Evolutionary conservation across 2,797 vertebrate species (phyloP), one percentile per base, ranked within the genome.

Genomic region (Clarias platycephalus): DNA sequence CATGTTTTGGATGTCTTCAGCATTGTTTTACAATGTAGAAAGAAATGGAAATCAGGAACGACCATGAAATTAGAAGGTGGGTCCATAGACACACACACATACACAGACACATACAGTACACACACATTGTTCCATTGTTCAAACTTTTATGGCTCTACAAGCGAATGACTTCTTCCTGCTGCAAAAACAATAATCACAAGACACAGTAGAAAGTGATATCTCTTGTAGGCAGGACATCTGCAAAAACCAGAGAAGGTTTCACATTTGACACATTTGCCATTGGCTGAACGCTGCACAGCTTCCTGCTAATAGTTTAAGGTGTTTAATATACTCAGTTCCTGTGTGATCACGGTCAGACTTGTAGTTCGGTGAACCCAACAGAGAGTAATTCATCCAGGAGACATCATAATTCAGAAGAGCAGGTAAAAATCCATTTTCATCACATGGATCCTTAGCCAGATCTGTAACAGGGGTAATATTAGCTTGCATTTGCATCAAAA

Each of bases 321-420:
- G 81, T 78, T 77, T 84, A 78, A 85, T 66, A 60, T 81, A 74
- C 62, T 84, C 81, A 85, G 87, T 89, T 88, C 88, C 87, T 89
- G 83, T 89, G 58, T 80, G 79, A 84, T 82, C 68, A 60, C 22
- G 1, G 31, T 60, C 57, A 37, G 57, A 60, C 20, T 1, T 60
- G 10, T 60, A 78, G 76, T 40, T 37, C 16, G 34, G 24, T 57
- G 80, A 37, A 37, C 28, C 0, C 28, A 77, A 4, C 5, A 62
- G 57, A 60, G 31, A 77, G 28, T 22, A 22, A 77, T 60, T 37
- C 55, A n/a, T n/a, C 37, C 20, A 58, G 31, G 34, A 78, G 58
- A 3, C 31, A 24, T 58, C 28, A 24, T 76, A 37, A 34, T 40
- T 9, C 76, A 78, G 58, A 78, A 78, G 58, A 62, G 22, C 22